Conservation (phyloP, 2,797 vertebrate genomes). For the Sebastes hopkinsi region DNA sequence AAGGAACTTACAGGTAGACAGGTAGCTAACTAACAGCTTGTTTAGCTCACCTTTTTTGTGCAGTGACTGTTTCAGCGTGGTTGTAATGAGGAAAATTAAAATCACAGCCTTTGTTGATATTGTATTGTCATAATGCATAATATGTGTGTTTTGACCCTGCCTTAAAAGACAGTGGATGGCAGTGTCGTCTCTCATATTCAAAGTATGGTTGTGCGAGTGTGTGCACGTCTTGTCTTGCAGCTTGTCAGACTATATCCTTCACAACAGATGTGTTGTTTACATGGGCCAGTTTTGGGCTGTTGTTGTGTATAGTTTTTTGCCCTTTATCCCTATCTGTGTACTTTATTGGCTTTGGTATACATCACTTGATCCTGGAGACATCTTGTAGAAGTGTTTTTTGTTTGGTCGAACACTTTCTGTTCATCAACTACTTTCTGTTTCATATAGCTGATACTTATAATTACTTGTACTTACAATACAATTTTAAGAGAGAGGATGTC, state of each 20-base stretch:
- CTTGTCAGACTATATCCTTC: background rate
- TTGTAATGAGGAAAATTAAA: background rate
- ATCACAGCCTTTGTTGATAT: background rate
- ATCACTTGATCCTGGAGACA: background rate
- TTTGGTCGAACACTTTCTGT: background rate
- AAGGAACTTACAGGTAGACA: background rate
- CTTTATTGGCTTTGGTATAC: background rate
- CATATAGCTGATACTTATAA: background rate
- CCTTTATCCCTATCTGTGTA: background rate
- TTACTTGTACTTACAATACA: too few relatives aligned
- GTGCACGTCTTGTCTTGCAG: background rate
- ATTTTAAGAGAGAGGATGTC: background rate
- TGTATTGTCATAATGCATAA: background rate
- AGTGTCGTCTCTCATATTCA: conserved; percentile 20
- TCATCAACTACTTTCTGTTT: too few relatives aligned
- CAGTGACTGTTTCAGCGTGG: background rate
- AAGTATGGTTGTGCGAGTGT: background rate
- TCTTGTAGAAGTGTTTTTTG: background rate
- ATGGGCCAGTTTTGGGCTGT: background rate
- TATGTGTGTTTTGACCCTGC: background rate
- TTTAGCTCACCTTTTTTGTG: conserved; percentile 38
- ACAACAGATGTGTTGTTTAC: conserved; percentile 20
- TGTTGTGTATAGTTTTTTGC: background rate
- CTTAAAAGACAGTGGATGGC: background rate
- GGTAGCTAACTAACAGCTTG: conserved; percentile 28